These are phyloP conservation scores for Euplexia lucipara DNA, from an alignment of 2,888 invertebrate genomes.

Conservation along the genomic window DNA sequence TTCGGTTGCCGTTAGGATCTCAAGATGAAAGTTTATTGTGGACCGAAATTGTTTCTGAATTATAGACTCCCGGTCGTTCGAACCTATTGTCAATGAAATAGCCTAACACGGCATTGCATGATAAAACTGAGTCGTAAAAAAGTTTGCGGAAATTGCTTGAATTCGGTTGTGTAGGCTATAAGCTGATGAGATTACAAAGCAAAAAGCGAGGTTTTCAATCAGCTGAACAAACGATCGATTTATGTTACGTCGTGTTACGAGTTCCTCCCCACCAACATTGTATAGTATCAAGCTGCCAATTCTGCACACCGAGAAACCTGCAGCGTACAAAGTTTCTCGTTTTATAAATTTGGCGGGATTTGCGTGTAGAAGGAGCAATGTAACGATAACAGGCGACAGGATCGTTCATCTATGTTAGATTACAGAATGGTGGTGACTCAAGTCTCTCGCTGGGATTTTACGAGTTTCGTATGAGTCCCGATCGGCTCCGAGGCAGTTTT, in stretches of 20 bases:
- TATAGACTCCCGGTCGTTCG: constrained; percentile 66
- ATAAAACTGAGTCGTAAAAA: constrained; percentile 48
- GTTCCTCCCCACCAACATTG: constrained; percentile 73
- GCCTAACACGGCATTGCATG: constrained; percentile 49
- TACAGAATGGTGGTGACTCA: constrained; percentile 76
- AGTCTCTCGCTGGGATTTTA: constrained; percentile 83
- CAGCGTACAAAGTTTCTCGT: constrained; percentile 80
- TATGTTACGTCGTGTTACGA: constrained; percentile 82
- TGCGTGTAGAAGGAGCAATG: constrained; percentile 84
- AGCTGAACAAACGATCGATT: constrained; percentile 86
- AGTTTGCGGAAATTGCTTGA: constrained; percentile 57
- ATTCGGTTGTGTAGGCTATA: constrained; percentile 64
- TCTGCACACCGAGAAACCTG: constrained; percentile 77
- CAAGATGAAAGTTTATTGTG: constrained; percentile 78
- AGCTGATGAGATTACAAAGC: constrained; percentile 78
- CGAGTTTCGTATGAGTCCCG: constrained; percentile 85
- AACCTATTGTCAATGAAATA: constrained; percentile 72
- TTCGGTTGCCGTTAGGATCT: constrained; percentile 77
- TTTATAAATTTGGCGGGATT: constrained; percentile 78
- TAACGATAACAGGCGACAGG: constrained; percentile 82
- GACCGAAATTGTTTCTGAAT: constrained; percentile 75
- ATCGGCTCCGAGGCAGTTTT: constrained; percentile 81
- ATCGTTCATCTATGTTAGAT: constrained; percentile 84
- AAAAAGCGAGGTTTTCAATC: constrained; percentile 82
- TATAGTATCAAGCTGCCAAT: constrained; percentile 73